These are phyloP conservation scores for Ectemnius lituratus DNA, from an alignment of 2,888 invertebrate genomes.

Conservation along the genomic window DNA sequence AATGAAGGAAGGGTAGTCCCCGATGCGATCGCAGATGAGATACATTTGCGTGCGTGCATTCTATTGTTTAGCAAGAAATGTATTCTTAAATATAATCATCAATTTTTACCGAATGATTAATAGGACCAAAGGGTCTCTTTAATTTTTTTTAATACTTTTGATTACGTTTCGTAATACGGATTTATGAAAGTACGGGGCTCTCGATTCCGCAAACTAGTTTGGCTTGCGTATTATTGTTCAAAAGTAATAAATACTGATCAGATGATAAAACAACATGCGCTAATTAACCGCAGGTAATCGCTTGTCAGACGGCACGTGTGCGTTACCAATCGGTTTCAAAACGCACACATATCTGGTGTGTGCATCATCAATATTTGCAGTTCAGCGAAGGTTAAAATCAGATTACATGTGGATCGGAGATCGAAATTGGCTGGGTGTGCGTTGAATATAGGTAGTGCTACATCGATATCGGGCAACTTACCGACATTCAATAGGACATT, in stretches of 20 bases:
- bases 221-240: background rate
- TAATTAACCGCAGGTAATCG: background rate
- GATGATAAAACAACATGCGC: background rate
- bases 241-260: slow-evolving; percentile 6
- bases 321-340: background rate
- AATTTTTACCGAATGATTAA: too few species aligned
- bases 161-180: too few species aligned
- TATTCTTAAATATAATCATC: too few species aligned
- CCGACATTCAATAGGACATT: too few species aligned
- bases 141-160: too few species aligned
- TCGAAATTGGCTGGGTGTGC: background rate
- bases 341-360: background rate
- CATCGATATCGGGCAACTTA: background rate
- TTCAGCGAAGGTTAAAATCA: background rate
- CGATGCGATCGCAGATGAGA: too few species aligned
- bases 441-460: background rate
- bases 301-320: background rate
- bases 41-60: too few species aligned
- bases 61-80: too few species aligned
- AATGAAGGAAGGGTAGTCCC: too few species aligned
- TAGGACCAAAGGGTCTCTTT: too few species aligned
- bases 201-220: too few species aligned
- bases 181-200: too few species aligned
- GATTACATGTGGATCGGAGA: slow-evolving; percentile 4
- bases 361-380: slow-evolving; percentile 4